Base-by-base conservation (phyloP, 2,113 vertebrate genomes). In the Nothobranchius furzeri region DNA sequence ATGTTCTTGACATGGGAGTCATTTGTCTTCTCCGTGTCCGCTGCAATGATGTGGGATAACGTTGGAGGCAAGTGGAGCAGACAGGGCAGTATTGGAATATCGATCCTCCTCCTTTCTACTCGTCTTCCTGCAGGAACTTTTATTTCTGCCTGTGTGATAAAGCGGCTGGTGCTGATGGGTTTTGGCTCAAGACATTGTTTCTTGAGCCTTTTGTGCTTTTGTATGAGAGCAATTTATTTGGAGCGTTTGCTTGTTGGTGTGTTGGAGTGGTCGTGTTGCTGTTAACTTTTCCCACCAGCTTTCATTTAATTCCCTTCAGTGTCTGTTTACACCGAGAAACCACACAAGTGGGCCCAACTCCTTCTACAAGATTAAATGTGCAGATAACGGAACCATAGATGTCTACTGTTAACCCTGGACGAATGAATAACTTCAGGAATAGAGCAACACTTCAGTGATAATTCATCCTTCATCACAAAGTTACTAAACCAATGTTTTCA, bases 61-160 rank as follows among this genome's bases (percentile, higher is more conserved):
- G 56, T 83, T 62, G 49, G 76, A 78, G 87, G 79, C 81, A 87
- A 85, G 85, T 79, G 86, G 77, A 85, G 90, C 87, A 86, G 82
- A 88, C 88, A 84, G 68, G 79, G 76, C 74, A 85, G 71, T 89
- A 89, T 86, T 88, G 88, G 88, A 86, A 76, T 90, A 91, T 91
- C 73, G 90, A 91, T 90, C 77, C 64, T 75, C 57, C 79, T 66
- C 66, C 82, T 64, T 74, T 75, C 76, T 70, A 53, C 54, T 76
- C 43, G 56, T 82, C 69, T 68, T 79, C 65, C 68, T 64, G 76
- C 69, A 58, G 42, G 66, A 69, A 64, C 60, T 79, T 75, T 72
- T 72, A 66, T 71, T 49, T 42, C 63, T 54, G 54, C 71, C 64
- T 59, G 56, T 73, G 77, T 83, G 84, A 88, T 84, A 81, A 85